Evolutionary conservation across 2,113 vertebrate genomes (phyloP).

Genomic region (Petrocephalus zakoni): DNA sequence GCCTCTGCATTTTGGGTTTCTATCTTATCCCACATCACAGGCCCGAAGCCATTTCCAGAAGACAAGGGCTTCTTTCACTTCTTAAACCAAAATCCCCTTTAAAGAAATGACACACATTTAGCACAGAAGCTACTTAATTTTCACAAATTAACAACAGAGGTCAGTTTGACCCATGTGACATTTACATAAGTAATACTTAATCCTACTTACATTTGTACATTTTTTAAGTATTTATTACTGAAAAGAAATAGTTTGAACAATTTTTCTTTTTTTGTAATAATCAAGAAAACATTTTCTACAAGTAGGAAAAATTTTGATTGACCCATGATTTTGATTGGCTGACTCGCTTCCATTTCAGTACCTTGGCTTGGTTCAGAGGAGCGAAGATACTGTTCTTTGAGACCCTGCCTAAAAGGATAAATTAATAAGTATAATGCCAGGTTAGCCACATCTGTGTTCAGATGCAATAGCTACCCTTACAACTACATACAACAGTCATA

Average conservation of each 20-base stretch:
- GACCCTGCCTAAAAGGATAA: background rate
- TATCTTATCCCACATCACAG: slow-evolving; percentile 33
- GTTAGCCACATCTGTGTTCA: background rate
- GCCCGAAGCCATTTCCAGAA: slow-evolving; percentile 29
- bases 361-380: background rate
- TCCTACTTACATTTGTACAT: background rate
- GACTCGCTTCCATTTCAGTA: background rate
- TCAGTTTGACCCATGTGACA: background rate
- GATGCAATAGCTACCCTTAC: background rate
- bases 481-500: background rate
- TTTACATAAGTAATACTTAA: background rate
- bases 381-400: background rate
- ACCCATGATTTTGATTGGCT: background rate
- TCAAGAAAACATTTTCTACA: background rate
- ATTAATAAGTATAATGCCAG: background rate
- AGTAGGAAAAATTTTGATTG: background rate
- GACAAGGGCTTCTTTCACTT: slow-evolving; percentile 38
- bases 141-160: background rate
- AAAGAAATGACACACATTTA: slow-evolving; percentile 34
- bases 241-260: background rate
- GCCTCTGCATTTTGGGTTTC: slow-evolving; percentile 33
- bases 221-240: background rate
- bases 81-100: background rate
- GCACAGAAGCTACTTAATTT: background rate
- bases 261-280: background rate